These are phyloP conservation scores for Caiman crocodilus DNA, from an alignment of 2,797 vertebrate species.

Conservation along the genomic window DNA sequence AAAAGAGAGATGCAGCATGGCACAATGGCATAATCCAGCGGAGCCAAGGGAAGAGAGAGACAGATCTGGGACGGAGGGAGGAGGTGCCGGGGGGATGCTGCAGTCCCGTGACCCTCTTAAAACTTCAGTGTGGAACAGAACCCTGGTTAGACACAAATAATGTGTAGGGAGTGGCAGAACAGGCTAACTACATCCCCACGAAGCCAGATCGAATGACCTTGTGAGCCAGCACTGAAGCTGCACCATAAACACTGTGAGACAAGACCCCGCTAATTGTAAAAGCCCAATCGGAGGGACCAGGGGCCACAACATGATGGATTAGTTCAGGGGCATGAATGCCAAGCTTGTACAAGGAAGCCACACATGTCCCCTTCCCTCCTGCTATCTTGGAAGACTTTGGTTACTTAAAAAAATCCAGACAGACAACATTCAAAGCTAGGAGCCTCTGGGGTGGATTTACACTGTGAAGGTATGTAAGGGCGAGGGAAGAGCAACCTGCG, in stretches of 20 bases:
- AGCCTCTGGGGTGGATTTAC: neutral
- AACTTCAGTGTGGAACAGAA: slow-evolving; percentile 37
- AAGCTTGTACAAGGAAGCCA: neutral
- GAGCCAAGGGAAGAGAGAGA: neutral
- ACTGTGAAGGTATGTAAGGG: too few relatives aligned
- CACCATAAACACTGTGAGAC: neutral
- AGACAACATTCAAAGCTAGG: too few relatives aligned
- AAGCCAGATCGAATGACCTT: slow-evolving; percentile 40
- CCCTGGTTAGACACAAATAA: slow-evolving; percentile 44
- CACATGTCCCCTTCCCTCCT: neutral
- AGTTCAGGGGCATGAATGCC: slow-evolving; percentile 17
- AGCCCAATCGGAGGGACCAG: slow-evolving; percentile 29
- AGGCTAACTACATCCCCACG: slow-evolving; percentile 47
- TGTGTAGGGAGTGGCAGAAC: slow-evolving; percentile 1
- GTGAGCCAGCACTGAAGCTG: neutral
- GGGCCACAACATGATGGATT: slow-evolving; percentile 39
- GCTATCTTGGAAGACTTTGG: neutral
- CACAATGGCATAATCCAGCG: neutral
- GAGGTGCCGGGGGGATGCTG: neutral
- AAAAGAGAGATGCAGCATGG: neutral
- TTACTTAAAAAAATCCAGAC: neutral
- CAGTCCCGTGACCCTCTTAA: slow-evolving; percentile 23
- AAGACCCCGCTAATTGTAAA: slow-evolving; percentile 61
- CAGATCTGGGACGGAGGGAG: slow-evolving; percentile 33
- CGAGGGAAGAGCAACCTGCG: too few relatives aligned